A percentile compares a stretch with the other conserved stretches of the same genome.
Conservation (phyloP, 1,140 invertebrate genomes). For the Frieseomelitta varia region DNA sequence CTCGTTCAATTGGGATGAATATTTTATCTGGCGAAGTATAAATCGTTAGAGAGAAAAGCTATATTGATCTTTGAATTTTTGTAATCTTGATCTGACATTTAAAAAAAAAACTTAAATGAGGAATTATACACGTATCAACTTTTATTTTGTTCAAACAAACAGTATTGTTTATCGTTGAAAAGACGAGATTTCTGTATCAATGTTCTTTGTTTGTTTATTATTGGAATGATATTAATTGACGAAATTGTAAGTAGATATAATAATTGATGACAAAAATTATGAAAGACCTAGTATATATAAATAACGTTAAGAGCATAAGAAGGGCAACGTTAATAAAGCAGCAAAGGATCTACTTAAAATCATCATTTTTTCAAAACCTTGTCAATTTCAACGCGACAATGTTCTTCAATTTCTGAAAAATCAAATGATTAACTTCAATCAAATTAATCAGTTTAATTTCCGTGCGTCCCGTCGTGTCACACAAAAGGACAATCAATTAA, state of each 20-base stretch:
- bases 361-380: not conserved
- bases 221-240: not conserved
- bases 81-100: too few relatives aligned
- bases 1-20: not conserved
- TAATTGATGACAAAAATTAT: not conserved
- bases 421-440: not conserved
- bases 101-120: too few relatives aligned
- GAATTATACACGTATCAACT: too few relatives aligned
- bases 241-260: not conserved
- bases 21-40: not conserved
- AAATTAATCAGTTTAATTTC: not conserved
- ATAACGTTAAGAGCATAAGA: not conserved
- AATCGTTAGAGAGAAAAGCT: not conserved
- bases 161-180: not conserved
- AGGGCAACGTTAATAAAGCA: too few relatives aligned
- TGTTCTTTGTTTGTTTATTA: not conserved
- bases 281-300: not conserved
- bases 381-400: not conserved
- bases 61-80: not conserved
- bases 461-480: not conserved
- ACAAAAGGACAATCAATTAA: not conserved
- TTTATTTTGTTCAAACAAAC: too few relatives aligned
- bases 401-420: not conserved
- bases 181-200: not conserved
- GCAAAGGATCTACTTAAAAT: not conserved